These are phyloP conservation scores for Heliconius hortense DNA, from an alignment of 2,888 invertebrate genomes.

Conservation along the genomic window DNA sequence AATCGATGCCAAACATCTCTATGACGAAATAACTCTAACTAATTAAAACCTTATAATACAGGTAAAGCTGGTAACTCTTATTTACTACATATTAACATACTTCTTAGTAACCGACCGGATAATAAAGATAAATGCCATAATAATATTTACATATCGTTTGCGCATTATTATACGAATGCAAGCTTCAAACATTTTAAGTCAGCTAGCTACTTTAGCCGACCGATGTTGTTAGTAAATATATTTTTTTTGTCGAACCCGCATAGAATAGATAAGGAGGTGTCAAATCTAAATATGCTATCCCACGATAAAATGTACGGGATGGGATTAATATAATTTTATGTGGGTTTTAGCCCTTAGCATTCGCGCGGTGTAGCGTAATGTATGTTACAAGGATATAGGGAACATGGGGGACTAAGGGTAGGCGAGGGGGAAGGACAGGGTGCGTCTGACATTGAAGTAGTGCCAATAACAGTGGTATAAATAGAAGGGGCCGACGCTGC, in stretches of 20 bases:
- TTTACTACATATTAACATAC: slow-evolving; percentile 50
- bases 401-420: slow-evolving; percentile 64
- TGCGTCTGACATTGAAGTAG: slow-evolving; percentile 83
- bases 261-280: slow-evolving; percentile 55
- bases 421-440: slow-evolving; percentile 70
- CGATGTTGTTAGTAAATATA: background rate
- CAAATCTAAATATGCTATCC: slow-evolving; percentile 72
- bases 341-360: slow-evolving; percentile 63
- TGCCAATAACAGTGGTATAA: slow-evolving; percentile 83
- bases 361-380: slow-evolving; percentile 76
- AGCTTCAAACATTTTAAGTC: slow-evolving; percentile 46
- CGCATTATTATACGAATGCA: slow-evolving; percentile 43
- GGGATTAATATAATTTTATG: slow-evolving; percentile 78
- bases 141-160: slow-evolving; percentile 62
- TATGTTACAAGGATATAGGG: slow-evolving; percentile 68
- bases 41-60: slow-evolving; percentile 48
- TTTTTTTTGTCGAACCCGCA: slow-evolving; percentile 4
- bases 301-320: slow-evolving; percentile 73
- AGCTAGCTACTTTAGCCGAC: slow-evolving; percentile 41
- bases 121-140: slow-evolving; percentile 58
- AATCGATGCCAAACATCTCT: slow-evolving; percentile 28
- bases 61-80: slow-evolving; percentile 39
- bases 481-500: slow-evolving; percentile 73
- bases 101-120: slow-evolving; percentile 64
- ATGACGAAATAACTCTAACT: slow-evolving; percentile 43